A percentile compares a stretch with the other conserved stretches of the same genome.
These are phyloP conservation scores for Amaurobius ferox DNA, from an alignment of 2,888 invertebrate genomes.

Conservation along the genomic window DNA sequence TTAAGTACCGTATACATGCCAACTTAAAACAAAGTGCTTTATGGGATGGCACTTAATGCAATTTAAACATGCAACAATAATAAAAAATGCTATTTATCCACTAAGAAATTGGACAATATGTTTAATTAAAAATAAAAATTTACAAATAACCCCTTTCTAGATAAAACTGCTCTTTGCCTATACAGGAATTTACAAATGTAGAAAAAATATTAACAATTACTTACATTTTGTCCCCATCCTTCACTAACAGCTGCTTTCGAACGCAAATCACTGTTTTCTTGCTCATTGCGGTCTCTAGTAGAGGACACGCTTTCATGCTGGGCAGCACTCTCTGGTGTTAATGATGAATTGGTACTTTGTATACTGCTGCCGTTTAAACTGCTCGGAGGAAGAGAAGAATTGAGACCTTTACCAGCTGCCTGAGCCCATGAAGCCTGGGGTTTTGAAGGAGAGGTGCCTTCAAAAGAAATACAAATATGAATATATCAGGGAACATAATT, in stretches of 20 bases:
- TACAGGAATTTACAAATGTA: background rate
- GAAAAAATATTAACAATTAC: too few relatives aligned
- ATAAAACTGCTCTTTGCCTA: too few relatives aligned
- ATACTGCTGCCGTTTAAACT: conserved; percentile 36
- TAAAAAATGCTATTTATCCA: too few relatives aligned
- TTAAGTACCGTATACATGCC: too few relatives aligned
- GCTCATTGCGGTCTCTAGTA: conserved; percentile 43
- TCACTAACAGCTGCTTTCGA: conserved; percentile 79
- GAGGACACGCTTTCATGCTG: background rate
- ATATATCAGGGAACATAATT: too few relatives aligned
- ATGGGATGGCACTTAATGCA: too few relatives aligned
- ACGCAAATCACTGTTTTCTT: conserved; percentile 48
- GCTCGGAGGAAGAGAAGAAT: conserved; percentile 36
- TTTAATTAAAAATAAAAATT: too few relatives aligned
- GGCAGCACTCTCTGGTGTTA: background rate
- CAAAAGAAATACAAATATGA: too few relatives aligned
- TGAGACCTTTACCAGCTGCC: conserved; percentile 80
- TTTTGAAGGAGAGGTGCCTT: conserved; percentile 70
- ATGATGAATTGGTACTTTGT: conserved; percentile 8
- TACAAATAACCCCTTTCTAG: too few relatives aligned
- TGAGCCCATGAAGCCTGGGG: conserved; percentile 79
- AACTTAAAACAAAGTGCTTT: too few relatives aligned
- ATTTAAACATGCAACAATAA: too few relatives aligned
- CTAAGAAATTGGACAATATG: too few relatives aligned
- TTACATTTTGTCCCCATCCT: conserved; percentile 88